Evolutionary conservation across 2,113 vertebrate species (phyloP).

Genomic region (Platichthys flesus): DNA sequence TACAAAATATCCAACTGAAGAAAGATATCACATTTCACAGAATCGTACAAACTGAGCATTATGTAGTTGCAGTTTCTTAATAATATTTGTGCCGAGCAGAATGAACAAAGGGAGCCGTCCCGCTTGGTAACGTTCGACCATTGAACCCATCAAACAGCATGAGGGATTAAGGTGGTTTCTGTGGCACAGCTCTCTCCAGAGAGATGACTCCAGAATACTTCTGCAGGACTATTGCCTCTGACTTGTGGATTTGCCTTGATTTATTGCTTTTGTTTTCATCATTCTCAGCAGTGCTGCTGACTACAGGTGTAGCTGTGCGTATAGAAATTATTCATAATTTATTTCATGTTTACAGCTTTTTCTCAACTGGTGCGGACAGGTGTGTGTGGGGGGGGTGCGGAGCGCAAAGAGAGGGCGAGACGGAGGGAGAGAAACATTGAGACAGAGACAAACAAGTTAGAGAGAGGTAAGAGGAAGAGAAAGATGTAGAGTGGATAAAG

Average conservation of each 20-base stretch:
- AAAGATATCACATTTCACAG: not conserved
- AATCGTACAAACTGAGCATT: not conserved
- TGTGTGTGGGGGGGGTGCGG: slow-evolving; percentile 6
- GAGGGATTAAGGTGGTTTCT: slow-evolving; percentile 44
- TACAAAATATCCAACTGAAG: not conserved
- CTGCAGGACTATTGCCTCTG: slow-evolving; percentile 51
- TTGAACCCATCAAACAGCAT: slow-evolving; percentile 33
- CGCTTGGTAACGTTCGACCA: slow-evolving; percentile 13
- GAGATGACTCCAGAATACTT: slow-evolving; percentile 53
- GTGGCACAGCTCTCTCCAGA: slow-evolving; percentile 34
- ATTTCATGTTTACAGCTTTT: slow-evolving; percentile 53
- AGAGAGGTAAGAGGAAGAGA: not conserved
- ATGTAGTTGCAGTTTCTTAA: not conserved
- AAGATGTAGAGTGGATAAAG: not conserved
- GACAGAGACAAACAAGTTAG: slow-evolving; percentile 5
- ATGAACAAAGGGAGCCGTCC: not conserved
- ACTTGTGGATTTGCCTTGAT: slow-evolving; percentile 62
- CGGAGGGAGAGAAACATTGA: not conserved
- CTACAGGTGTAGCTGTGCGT: slow-evolving; percentile 62
- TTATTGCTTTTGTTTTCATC: slow-evolving; percentile 76
- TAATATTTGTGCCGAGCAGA: not conserved
- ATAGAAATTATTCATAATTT: slow-evolving; percentile 72
- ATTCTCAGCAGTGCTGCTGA: slow-evolving; percentile 62
- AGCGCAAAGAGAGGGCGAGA: not conserved
- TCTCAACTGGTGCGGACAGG: slow-evolving; percentile 23